Evolutionary conservation across 2,888 invertebrate genomes (phyloP), one percentile per base, ranked within the genome.

Genomic region (Cyrtodaria siliqua): DNA sequence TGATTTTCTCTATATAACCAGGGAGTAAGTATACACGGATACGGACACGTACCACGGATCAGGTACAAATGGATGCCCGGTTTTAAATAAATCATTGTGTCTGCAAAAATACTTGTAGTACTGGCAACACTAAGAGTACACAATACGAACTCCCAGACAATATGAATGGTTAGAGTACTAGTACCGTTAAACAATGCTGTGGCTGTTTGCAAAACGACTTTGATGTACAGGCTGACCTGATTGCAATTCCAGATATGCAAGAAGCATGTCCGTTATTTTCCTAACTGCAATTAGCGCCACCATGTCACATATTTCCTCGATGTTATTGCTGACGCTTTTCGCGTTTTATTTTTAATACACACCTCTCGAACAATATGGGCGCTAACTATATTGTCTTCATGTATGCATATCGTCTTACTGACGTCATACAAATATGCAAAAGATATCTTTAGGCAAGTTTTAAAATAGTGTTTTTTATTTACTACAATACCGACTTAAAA

Each of bases 241-340:
- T 40, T 12, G 42, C 57, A 57, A 42, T 40, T 38, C 24, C 33
- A 44, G 60, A 60, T 60, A 60, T 47, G n/a, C 18, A 60, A 26
- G 24, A 24, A 18, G 60, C 27, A 60, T 60, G 26, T n/a, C 3
- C 16, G 3, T 16, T n/a, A 14, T 47, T 60, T 26, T 47, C n/a
- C 27, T 60, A 18, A 47, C 42, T 44, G 47, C 44, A 47, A 60
- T 60, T 60, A 60, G 1, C 60, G 27, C 23, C 27, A 38, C 1
- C 47, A 24, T 60, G 60, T 60, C 60, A 60, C 23, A 60, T 60
- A 60, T 44, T 60, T 60, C 18, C 42, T 27, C 2, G 60, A n/a
- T 6, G 27, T 40, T 57, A 57, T 40, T 47, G 42, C n/a, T 44
- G 6, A n/a, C 26, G 9, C 16, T 27, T 47, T 57, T 20, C 42